Evolutionary conservation across 2,888 invertebrate species (phyloP), one percentile per base, ranked within the genome.

Genomic region (Spilarctia lutea): DNA sequence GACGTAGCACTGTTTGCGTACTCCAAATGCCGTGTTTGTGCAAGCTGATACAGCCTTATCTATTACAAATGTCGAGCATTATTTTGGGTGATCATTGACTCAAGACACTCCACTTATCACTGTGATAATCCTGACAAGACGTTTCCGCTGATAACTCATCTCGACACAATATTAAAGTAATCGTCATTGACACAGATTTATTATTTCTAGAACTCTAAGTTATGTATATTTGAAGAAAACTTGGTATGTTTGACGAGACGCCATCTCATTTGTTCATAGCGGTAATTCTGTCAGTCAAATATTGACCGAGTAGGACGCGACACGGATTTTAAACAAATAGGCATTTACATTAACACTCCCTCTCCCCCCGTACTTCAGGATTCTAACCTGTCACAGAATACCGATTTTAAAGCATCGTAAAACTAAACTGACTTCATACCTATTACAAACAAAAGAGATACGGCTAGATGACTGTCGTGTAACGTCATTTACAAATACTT

Each of bases 321-420:
- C 95, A 95, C 94, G 92, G 94, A 95, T 94, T 94, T 94, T 92
- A 88, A 89, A 91, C 92, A 93, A 94, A 94, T 93, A 94, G 92
- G 90, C 93, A 93, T 94, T 93, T 92, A 93, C 93, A 93, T 94
- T 94, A 93, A 90, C 94, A 93, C 91, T 89, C 89, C 82, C 81
- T 77, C 85, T 78, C 79, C 85, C 81, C 80, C 74, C 78, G 80
- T 78, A 72, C 72, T 78, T 73, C 82, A 71, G 56, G 69, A 70
- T 78, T 77, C 77, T 78, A 78, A 77, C 80, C 79, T 78, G 79
- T 73, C 75, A 81, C 79, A 80, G 81, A 77, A 77, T 71, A 68
- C 27, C 10, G 63, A 16, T 30, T 63, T 63, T 18, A 30, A 30
- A 30, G 18, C 16, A 18, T 63, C 30, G 16, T 63, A 63, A 63